Conservation (phyloP, 2,113 vertebrate genomes). For the Callocephalon fimbriatum region DNA sequence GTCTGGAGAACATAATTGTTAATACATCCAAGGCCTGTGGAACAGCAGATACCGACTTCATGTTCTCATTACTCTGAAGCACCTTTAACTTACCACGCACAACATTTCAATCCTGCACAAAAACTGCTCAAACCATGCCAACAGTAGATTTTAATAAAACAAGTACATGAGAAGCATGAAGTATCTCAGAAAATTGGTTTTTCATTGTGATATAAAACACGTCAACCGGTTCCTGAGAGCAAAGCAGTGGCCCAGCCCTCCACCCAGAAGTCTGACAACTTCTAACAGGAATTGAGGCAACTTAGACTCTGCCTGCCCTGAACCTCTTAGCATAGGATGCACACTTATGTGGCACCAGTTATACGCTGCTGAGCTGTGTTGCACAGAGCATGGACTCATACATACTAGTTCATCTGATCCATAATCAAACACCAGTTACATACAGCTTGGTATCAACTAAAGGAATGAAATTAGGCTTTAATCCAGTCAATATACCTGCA, state of each 20-base stretch:
- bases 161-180: not conserved
- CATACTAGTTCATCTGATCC: not conserved
- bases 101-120: constrained; percentile 7
- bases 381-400: not conserved
- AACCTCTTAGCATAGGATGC: not conserved
- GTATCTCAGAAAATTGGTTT: not conserved
- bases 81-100: not conserved
- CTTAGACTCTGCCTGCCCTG: not conserved
- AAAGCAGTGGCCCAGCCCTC: not conserved
- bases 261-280: not conserved
- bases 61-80: not conserved
- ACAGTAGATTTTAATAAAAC: not conserved
- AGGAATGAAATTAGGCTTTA: not conserved
- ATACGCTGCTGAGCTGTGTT: not conserved
- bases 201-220: not conserved
- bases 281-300: not conserved
- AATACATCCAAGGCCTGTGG: not conserved
- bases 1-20: not conserved
- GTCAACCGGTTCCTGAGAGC: not conserved
- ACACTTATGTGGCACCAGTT: not conserved
- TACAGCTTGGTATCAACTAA: not conserved
- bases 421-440: not conserved
- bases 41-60: not conserved
- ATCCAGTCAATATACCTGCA: not conserved
- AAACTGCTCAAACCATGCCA: not conserved